Conservation (phyloP, 2,888 invertebrate genomes). For the Teleiodes luculella region DNA sequence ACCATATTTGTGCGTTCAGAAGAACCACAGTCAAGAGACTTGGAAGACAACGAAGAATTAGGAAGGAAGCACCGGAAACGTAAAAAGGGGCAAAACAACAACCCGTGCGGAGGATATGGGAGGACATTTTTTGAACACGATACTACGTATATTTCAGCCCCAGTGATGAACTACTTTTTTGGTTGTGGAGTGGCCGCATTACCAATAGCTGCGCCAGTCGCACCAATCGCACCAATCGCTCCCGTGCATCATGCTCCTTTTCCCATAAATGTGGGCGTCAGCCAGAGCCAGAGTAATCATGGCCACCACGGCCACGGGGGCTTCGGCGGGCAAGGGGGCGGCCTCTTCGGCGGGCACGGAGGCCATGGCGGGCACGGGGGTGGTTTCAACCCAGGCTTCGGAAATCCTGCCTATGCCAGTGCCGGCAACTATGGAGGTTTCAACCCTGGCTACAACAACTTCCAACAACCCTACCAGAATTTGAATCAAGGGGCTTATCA, state of each 20-base stretch:
- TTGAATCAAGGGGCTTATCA: constrained; percentile 12
- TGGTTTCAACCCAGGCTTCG: constrained; percentile 16
- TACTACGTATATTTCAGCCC: constrained; percentile 62
- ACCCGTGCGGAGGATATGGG: constrained; percentile 42
- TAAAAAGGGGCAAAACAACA: constrained; percentile 48
- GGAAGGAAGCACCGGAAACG: constrained; percentile 53
- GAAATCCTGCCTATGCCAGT: constrained; percentile 21
- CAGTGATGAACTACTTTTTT: constrained; percentile 65
- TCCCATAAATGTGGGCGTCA: constrained; percentile 31
- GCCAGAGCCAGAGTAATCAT: constrained; percentile 29
- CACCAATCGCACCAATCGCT: constrained; percentile 25
- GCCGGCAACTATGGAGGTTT: constrained; percentile 16
- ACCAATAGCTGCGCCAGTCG: constrained; percentile 25
- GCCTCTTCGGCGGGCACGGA: constrained; percentile 28
- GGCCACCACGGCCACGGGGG: constrained; percentile 24
- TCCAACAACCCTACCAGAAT: constrained; percentile 8
- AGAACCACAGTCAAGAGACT: constrained; percentile 41
- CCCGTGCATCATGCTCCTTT: constrained; percentile 28
- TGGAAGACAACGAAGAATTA: constrained; percentile 49
- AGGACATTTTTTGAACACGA: constrained; percentile 52
- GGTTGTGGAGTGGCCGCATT: constrained; percentile 49
- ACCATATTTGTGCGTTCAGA: constrained; percentile 35
- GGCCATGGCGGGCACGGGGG: constrained; percentile 30
- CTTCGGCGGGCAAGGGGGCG: constrained; percentile 34
- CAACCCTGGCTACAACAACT: constrained; percentile 16